Evolutionary conservation across 2,113 vertebrate species (phyloP).

Genomic region (Serinus canaria): DNA sequence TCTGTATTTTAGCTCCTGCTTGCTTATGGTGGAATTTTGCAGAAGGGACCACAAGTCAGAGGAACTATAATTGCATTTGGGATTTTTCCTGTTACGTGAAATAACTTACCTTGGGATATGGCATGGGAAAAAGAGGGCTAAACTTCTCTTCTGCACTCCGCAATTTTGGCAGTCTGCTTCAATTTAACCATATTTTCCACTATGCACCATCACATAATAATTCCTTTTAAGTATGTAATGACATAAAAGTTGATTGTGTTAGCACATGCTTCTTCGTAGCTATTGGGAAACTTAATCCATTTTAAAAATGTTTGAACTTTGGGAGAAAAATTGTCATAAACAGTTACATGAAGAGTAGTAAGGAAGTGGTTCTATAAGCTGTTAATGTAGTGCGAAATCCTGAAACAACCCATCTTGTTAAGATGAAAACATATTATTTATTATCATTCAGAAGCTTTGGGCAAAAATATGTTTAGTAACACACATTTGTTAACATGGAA

Average conservation of each 20-base stretch:
- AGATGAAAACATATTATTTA: neutral
- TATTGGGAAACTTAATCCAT: neutral
- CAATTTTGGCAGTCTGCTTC: neutral
- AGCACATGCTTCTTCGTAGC: neutral
- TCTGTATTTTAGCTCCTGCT: constrained; percentile 29
- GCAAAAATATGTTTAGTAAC: neutral
- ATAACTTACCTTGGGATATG: neutral
- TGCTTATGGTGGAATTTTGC: neutral
- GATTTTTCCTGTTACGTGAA: neutral
- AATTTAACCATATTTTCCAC: neutral
- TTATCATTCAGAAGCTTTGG: neutral
- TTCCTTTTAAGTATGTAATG: neutral
- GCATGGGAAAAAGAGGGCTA: neutral
- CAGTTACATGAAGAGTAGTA: neutral
- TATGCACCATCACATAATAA: neutral
- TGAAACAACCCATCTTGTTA: neutral
- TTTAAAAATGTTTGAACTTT: neutral
- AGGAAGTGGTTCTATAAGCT: neutral
- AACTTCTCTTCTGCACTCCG: neutral
- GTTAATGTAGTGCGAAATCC: neutral
- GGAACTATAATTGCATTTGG: neutral
- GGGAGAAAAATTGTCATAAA: neutral
- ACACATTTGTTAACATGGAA: neutral
- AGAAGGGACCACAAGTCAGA: neutral
- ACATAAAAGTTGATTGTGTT: neutral